phyloP scores from a whole-genome alignment of 1,140 invertebrate species.

The Zaprionus ghesquierei region DNA sequence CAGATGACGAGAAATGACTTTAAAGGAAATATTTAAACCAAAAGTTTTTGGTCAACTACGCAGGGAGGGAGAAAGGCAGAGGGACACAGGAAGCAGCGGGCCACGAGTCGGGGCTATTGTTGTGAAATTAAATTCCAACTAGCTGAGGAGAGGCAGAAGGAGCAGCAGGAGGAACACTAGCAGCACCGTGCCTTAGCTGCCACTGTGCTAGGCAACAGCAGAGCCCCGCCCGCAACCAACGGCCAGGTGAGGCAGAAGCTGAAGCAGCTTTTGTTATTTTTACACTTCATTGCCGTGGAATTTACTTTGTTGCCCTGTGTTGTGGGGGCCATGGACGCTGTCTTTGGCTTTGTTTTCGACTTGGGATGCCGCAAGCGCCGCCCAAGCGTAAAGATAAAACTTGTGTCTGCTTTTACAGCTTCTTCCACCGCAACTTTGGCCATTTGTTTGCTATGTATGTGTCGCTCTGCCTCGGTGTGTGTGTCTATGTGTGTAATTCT shows the following conservation, averaged over 20 bases:
- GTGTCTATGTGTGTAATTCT: conserved; percentile 37
- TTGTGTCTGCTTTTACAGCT: conserved; percentile 38
- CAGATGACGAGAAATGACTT: conserved; percentile 7
- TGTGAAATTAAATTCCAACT: conserved; percentile 54
- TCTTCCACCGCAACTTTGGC: conserved; percentile 29
- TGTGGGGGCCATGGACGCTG: not conserved
- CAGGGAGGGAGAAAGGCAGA: not conserved
- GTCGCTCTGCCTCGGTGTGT: not conserved
- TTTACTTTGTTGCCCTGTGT: conserved; percentile 44
- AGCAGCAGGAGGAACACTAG: not conserved
- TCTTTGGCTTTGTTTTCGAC: conserved; percentile 42
- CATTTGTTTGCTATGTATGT: conserved; percentile 26
- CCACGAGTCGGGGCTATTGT: conserved; percentile 22
- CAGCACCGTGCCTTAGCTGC: not conserved
- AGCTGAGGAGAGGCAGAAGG: conserved; percentile 1
- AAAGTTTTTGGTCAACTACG: conserved; percentile 27
- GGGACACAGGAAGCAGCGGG: not conserved
- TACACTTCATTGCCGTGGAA: conserved; percentile 58
- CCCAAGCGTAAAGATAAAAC: conserved; percentile 56
- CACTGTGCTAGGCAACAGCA: not conserved
- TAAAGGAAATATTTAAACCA: conserved; percentile 47
- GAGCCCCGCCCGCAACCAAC: not conserved
- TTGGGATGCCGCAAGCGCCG: conserved; percentile 42
- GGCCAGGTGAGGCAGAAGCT: conserved; percentile 1
- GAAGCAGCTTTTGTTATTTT: conserved; percentile 53